A percentile compares a stretch with the other conserved stretches of the same genome.
These are phyloP conservation scores for Pseudomugil gertrudae DNA, from an alignment of 2,797 vertebrate genomes.

Conservation along the genomic window DNA sequence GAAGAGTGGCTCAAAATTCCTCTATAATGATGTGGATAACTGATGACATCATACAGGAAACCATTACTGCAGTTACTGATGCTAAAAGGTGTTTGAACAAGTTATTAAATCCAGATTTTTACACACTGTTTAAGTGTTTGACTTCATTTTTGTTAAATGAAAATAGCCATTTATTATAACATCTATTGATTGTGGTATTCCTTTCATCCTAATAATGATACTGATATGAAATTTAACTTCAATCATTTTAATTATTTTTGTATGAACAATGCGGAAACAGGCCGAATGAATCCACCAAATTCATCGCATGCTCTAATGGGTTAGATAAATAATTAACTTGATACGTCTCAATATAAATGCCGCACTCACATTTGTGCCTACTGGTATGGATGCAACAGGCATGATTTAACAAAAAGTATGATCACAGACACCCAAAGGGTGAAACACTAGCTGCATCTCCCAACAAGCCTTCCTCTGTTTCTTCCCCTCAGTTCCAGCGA, in stretches of 20 bases:
- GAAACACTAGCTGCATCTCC: constrained; percentile 55
- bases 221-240: neutral
- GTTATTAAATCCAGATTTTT: neutral
- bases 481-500: constrained; percentile 35
- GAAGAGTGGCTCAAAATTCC: neutral
- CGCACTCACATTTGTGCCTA: constrained; percentile 36
- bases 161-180: neutral
- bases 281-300: neutral
- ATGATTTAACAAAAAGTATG: constrained; percentile 19
- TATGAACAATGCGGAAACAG: neutral
- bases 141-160: neutral
- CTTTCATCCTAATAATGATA: neutral
- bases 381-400: constrained; percentile 12
- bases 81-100: neutral
- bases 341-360: constrained; percentile 35
- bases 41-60: neutral
- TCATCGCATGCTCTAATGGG: constrained; percentile 21
- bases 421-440: constrained; percentile 50
- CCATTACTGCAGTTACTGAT: neutral
- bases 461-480: constrained; percentile 46
- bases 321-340: constrained; percentile 37
- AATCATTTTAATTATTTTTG: neutral
- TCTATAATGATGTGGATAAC: no score
- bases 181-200: neutral
- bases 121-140: neutral